Evolutionary conservation across 1,140 invertebrate genomes (phyloP).

Genomic region (Trichogramma pretiosum): DNA sequence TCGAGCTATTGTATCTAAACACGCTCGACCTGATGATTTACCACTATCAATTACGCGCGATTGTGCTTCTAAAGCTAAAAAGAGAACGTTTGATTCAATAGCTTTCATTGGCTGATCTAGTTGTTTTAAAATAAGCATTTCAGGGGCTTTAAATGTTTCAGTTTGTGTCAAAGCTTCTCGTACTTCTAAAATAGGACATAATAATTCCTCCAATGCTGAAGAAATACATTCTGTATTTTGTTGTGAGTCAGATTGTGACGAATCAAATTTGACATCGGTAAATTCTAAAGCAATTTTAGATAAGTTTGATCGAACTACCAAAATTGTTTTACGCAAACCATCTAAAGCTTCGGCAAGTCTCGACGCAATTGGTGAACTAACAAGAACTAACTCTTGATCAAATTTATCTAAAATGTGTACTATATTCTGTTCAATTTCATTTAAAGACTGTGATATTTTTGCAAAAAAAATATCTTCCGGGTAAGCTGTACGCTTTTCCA

Average conservation of each 20-base stretch:
- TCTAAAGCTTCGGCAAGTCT: constrained; percentile 24
- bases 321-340: constrained; percentile 22
- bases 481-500: constrained; percentile 12
- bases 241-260: constrained; percentile 1
- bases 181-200: constrained; percentile 24
- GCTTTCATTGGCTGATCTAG: constrained; percentile 22
- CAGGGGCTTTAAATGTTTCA: constrained; percentile 22
- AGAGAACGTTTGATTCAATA: constrained; percentile 25
- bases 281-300: constrained; percentile 3
- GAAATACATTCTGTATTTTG: constrained; percentile 14
- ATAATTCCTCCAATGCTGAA: constrained; percentile 21
- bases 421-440: constrained; percentile 26
- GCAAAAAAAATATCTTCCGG: constrained; percentile 16
- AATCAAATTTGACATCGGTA: constrained; percentile 4
- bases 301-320: constrained; percentile 15
- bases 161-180: constrained; percentile 21
- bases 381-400: constrained; percentile 23
- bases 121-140: constrained; percentile 28
- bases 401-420: constrained; percentile 29
- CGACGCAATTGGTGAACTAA: constrained; percentile 19
- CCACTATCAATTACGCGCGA: constrained; percentile 4
- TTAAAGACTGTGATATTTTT: constrained; percentile 18
- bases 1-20: constrained; percentile 20
- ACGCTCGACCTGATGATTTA: constrained; percentile 4
- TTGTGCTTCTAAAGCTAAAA: constrained; percentile 16